Base-by-base conservation (phyloP, 2,888 invertebrate species). In the Lasioglossum calceatum region DNA sequence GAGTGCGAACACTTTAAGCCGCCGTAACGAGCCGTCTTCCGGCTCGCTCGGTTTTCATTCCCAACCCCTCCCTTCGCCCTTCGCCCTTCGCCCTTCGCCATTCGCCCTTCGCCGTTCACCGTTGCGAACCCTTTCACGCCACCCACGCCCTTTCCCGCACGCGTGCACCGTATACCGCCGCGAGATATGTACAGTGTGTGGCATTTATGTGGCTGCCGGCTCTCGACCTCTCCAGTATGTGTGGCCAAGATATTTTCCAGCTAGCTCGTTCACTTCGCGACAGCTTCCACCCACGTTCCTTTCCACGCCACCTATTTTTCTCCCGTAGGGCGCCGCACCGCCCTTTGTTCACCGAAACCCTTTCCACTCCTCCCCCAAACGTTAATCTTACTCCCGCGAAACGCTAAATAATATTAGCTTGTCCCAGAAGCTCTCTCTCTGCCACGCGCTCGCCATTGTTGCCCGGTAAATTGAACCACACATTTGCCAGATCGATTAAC, bases 1-100 rank as follows among this genome's bases (percentile, higher is more conserved):
- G 78, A 90, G 87, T 88, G 90, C 82, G 89, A 92, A 91, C 88
- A 85, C 89, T 91, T 90, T 87, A 88, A 91, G 86, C 84, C 79
- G 87, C 87, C 87, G 64, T 90, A 90, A 90, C 89, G 89, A 90
- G 89, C 86, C 81, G 74, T 77, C 80, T 86, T 86, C 85, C 86
- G 85, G 72, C 74, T 82, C 71, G 84, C 82, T 84, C 78, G 84
- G 74, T 87, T 90, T 87, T 87, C 90, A 89, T 87, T 89, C 86
- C 81, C 85, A 81, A 73, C 27, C 61, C 1, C 14, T n/a, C 12
- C 61, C n/a, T n/a, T n/a, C 1, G 10, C 58, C 58, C n/a, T n/a
- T 58, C 58, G 58, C 58, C 58, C n/a, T n/a, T 58, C 58, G 58
- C 23, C 14, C n/a, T 14, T 1, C 4, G 8, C 10, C 27, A 12